Evolutionary conservation across 2,797 vertebrate species (phyloP).

Genomic region (Rhinella marina): DNA sequence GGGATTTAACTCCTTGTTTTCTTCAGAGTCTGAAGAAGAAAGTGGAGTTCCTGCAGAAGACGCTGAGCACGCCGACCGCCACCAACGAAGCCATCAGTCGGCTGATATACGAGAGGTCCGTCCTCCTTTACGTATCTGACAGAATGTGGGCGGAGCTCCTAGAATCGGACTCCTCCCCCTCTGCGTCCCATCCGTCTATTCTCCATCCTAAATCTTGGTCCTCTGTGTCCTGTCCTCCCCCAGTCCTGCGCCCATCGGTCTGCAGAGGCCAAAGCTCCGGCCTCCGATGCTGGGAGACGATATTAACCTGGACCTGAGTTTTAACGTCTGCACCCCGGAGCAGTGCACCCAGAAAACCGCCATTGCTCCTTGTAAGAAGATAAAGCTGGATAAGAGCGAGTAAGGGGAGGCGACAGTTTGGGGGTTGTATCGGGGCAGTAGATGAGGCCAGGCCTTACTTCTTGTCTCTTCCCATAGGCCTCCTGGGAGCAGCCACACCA

Average conservation of each 20-base stretch:
- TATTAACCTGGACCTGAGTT: conserved; percentile 86
- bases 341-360: conserved; percentile 67
- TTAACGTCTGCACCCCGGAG: conserved; percentile 86
- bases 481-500: conserved; percentile 64
- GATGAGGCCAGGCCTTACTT: background rate
- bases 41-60: conserved; percentile 89
- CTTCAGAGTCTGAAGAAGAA: conserved; percentile 92
- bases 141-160: too few species aligned
- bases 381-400: conserved; percentile 78
- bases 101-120: conserved; percentile 88
- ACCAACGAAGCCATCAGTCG: conserved; percentile 86
- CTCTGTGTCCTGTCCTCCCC: conserved; percentile 10
- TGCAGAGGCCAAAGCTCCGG: conserved; percentile 80
- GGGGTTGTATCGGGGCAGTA: too few species aligned
- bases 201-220: background rate
- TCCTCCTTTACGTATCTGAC: background rate
- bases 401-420: conserved; percentile 69
- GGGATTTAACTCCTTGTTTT: conserved; percentile 12
- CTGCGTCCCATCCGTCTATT: too few species aligned
- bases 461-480: conserved; percentile 63
- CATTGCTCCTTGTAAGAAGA: conserved; percentile 79
- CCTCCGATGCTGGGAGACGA: conserved; percentile 74
- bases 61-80: conserved; percentile 85
- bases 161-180: too few species aligned
- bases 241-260: conserved; percentile 85